A percentile compares a stretch with the other conserved stretches of the same genome.
These are phyloP conservation scores for Morpho achilles DNA, from an alignment of 2,888 invertebrate species.

Conservation along the genomic window DNA sequence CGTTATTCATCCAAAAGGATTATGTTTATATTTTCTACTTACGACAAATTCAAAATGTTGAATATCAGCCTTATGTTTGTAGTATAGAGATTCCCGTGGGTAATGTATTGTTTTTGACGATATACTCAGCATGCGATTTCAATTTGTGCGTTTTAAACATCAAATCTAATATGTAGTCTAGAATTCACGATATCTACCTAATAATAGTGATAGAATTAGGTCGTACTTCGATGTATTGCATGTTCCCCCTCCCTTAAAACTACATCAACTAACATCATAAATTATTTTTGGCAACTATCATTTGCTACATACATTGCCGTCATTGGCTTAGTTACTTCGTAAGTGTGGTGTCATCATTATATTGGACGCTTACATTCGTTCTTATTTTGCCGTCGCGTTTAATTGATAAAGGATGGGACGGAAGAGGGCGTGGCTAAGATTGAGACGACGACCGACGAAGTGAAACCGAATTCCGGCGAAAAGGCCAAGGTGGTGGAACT, in stretches of 20 bases:
- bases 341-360: conserved; percentile 47
- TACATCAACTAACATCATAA: conserved; percentile 18
- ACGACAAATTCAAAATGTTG: not conserved
- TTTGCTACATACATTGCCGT: conserved; percentile 48
- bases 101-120: conserved; percentile 7
- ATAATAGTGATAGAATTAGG: conserved; percentile 14
- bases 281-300: conserved; percentile 38
- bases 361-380: conserved; percentile 40
- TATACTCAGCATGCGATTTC: conserved; percentile 18
- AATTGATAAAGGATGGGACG: conserved; percentile 60
- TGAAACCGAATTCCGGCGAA: conserved; percentile 61
- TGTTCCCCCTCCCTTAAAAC: conserved; percentile 7
- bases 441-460: conserved; percentile 70
- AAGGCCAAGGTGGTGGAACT: conserved; percentile 46
- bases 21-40: no score
- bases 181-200: conserved; percentile 7
- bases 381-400: conserved; percentile 68
- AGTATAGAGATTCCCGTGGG: conserved; percentile 3
- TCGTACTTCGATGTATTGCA: conserved; percentile 15
- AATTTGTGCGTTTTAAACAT: conserved; percentile 3
- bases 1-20: no score
- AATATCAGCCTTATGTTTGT: conserved; percentile 11
- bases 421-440: conserved; percentile 71
- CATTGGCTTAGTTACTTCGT: conserved; percentile 46
- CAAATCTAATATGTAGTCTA: conserved; percentile 11